Base-by-base conservation (phyloP, 2,888 invertebrate genomes). In the Agrochola circellaris region DNA sequence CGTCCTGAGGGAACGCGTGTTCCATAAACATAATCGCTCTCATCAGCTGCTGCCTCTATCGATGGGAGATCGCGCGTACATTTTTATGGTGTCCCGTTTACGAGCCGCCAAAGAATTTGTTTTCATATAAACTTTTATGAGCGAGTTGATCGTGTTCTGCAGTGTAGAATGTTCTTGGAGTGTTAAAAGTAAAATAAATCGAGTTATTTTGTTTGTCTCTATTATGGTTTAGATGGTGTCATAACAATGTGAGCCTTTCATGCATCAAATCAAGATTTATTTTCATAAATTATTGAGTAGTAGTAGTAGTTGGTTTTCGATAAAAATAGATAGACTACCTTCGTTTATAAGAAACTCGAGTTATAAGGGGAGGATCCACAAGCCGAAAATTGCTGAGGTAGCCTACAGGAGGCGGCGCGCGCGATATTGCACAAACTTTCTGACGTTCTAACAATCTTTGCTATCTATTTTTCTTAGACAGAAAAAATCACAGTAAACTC, bases 1-100 rank as follows among this genome's bases (percentile, higher is more conserved):
- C 89, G 88, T 88, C 89, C 88, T 89, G 86, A 89, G 89, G 92
- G 93, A 93, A 93, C 91, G 92, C 91, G 91, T 90, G 87, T 86
- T 89, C 89, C 93, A 95, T 96, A 95, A 95, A 96, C 93, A 94
- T 95, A 95, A 95, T 95, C 94, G 92, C 92, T 85, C 92, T 94
- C 95, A 95, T 96, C 95, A 95, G 92, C 91, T 92, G 92, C 89
- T 90, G 89, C 91, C 90, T 91, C 89, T 93, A 94, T 94, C 92
- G 92, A 93, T 93, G 92, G 92, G 81, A 90, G 88, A 89, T 89
- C 89, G 84, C 90, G 89, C 90, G 86, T 88, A 90, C 89, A 90
- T 90, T 93, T 93, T 94, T 93, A 94, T 90, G 90, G 89, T 91
- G 89, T 90, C 91, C 91, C 91, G 88, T 94, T 95, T 94, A 94